Evolutionary conservation across 2,113 vertebrate species (phyloP), one percentile per base, ranked within the genome.

Genomic region (Tyto alba): DNA sequence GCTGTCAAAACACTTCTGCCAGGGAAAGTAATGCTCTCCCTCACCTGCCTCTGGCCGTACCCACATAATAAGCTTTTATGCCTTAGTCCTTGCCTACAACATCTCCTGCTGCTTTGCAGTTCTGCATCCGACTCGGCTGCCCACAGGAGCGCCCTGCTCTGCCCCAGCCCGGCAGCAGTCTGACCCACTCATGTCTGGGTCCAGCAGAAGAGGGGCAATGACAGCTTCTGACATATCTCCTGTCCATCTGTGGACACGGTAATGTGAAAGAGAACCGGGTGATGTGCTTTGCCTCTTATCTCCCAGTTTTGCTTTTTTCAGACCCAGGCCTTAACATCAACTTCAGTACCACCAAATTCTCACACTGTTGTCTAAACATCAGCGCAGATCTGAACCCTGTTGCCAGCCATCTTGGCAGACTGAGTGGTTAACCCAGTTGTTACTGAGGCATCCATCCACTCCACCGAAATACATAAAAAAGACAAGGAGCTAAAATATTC

Each of bases 1-100:
- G 79, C 80, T 90, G 75, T 36, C 79, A 92, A 47, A 96, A 62
- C 77, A 22, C 66, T 59, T 34, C 48, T 85, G 73, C 81, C 78
- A 91, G 56, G 89, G 71, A 69, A 43, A 34, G 89, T 18, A 88
- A 59, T 2, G 15, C 80, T 86, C 56, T 83, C 20, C 50, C 29
- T 76, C 50, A 30, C 57, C 87, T 74, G 88, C 82, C 82, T 62
- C 63, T 71, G 67, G 75, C 63, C 3, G 0, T 88, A 82, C 68
- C 83, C 56, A 26, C 0, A 1, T 34, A 56, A 47, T 62, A 71
- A 25, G 26, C n/a, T 81, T 50, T 21, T 66, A 3, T 71, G 85
- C 55, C n/a, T 72, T 6, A 57, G 45, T 55, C n/a, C 52, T 88
- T 48, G 63, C 55, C 52, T 67, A 27, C 34, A 88, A 53, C 41